A percentile compares a stretch with the other conserved stretches of the same genome.
Conservation (phyloP, 2,113 vertebrate genomes). For the Vimba vimba region DNA sequence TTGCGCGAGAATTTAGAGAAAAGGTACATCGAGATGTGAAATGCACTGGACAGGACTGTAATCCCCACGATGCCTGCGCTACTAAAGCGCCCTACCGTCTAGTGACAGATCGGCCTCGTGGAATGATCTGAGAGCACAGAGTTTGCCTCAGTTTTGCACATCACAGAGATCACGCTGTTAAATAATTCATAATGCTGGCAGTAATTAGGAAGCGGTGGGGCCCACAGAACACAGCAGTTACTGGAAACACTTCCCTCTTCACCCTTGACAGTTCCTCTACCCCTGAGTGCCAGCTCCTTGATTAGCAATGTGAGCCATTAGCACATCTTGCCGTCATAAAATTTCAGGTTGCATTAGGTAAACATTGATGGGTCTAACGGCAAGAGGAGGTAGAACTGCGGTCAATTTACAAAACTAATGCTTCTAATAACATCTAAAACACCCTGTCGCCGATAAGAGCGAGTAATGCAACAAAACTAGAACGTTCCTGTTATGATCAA, state of each 20-base stretch:
- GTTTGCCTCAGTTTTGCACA: slow-evolving; percentile 50
- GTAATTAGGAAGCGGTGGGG: slow-evolving; percentile 45
- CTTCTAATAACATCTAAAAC: background rate
- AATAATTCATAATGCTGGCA: slow-evolving; percentile 56
- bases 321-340: background rate
- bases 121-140: slow-evolving; percentile 30
- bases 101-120: background rate
- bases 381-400: background rate
- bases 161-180: slow-evolving; percentile 49
- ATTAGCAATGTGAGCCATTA: slow-evolving; percentile 7
- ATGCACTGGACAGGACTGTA: background rate
- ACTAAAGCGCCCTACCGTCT: slow-evolving; percentile 17
- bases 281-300: slow-evolving; percentile 13
- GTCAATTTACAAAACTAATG: background rate
- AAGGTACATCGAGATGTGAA: background rate
- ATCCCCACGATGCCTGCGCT: slow-evolving; percentile 33
- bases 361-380: background rate
- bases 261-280: slow-evolving; percentile 12
- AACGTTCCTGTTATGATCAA: background rate
- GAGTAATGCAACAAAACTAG: background rate
- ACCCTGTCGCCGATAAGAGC: background rate
- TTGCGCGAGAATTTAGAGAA: background rate
- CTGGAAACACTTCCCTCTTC: slow-evolving; percentile 44
- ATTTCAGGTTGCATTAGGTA: slow-evolving; percentile 16
- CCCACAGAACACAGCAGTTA: slow-evolving; percentile 39